Evolutionary conservation across 2,888 invertebrate species (phyloP).

Genomic region (Myopa testacea): DNA sequence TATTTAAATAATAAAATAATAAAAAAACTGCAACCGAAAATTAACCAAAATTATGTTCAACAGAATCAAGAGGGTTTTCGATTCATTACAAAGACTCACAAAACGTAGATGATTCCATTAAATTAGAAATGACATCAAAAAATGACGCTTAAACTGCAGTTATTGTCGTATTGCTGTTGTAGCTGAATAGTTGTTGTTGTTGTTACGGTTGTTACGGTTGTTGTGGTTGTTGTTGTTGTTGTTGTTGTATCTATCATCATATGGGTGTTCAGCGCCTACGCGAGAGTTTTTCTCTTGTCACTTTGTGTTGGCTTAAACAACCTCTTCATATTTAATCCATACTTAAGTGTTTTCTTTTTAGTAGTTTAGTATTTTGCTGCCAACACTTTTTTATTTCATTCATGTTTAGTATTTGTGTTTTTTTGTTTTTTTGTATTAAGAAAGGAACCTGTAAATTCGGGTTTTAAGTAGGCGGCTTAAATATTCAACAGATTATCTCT

Average conservation of each 20-base stretch:
- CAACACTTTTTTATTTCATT: background rate
- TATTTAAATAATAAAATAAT: conserved; percentile 4
- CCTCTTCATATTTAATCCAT: background rate
- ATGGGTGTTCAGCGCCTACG: background rate
- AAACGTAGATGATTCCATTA: background rate
- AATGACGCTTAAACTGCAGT: conserved; percentile 1
- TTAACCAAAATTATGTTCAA: background rate
- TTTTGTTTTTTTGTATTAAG: no score
- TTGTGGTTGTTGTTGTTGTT: background rate
- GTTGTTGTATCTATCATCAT: background rate
- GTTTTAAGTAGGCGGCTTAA: background rate
- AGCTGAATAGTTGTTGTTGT: background rate
- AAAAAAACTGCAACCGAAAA: background rate
- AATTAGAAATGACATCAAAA: background rate
- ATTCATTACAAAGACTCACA: background rate
- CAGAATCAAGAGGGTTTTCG: background rate
- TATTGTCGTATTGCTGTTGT: conserved; percentile 10
- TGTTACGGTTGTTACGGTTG: conserved; percentile 10
- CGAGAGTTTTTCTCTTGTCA: background rate
- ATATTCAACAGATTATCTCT: background rate
- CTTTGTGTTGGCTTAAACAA: background rate
- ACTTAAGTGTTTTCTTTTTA: background rate
- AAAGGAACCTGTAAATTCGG: background rate
- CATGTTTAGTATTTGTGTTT: background rate
- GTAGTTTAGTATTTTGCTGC: background rate